phyloP scores from a whole-genome alignment of 2,797 vertebrate species.

The Gorsachius magnificus region DNA sequence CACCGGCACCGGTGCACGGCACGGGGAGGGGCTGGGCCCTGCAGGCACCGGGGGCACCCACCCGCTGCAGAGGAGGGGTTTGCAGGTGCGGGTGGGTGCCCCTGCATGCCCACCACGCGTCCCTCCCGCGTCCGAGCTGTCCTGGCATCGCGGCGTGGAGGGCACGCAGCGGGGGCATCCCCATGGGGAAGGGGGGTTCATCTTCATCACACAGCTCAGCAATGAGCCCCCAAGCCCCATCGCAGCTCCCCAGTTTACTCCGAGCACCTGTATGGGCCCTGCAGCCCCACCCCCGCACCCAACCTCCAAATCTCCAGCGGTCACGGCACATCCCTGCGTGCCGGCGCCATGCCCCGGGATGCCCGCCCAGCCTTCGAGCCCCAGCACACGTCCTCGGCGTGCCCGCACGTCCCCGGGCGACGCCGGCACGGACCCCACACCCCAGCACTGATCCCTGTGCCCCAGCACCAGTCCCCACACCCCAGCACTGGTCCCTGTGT shows the following conservation, averaged over 20 bases:
- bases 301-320: neutral
- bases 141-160: rapidly evolving
- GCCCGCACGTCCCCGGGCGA: rapidly evolving
- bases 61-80: neutral
- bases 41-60: rapidly evolving
- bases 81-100: neutral
- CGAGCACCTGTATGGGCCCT: neutral
- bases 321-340: neutral
- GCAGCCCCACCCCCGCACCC: neutral
- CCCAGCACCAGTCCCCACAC: too few relatives aligned
- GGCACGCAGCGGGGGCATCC: neutral
- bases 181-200: too few relatives aligned
- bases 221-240: neutral
- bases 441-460: too few relatives aligned
- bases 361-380: neutral
- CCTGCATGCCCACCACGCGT: neutral
- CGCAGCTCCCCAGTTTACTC: neutral
- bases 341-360: rapidly evolving
- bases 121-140: neutral
- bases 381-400: rapidly evolving
- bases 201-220: neutral
- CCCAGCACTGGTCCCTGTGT: too few relatives aligned
- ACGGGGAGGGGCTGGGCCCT: rapidly evolving
- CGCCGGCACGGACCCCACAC: rapidly evolving
- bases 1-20: rapidly evolving